phyloP scores from a whole-genome alignment of 2,888 invertebrate species.

The Pammene fasciana region DNA sequence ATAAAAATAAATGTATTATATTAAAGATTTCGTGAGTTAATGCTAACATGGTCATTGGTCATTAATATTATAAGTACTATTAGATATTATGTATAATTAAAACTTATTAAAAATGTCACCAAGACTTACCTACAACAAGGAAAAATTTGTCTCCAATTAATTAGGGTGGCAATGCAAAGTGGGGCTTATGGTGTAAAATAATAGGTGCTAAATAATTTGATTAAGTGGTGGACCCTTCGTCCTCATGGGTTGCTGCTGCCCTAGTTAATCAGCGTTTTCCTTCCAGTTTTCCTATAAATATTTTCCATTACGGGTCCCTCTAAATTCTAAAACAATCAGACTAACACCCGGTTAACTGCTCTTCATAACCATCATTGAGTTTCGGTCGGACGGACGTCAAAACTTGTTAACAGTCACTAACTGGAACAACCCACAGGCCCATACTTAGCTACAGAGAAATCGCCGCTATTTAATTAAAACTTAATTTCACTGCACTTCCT shows the following conservation, averaged over 20 bases:
- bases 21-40: no score
- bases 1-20: no score
- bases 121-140: background rate
- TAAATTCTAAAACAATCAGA: conserved; percentile 16
- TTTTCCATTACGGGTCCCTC: background rate
- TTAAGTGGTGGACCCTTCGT: conserved; percentile 3
- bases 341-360: conserved; percentile 24
- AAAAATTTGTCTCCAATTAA: background rate
- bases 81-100: no score
- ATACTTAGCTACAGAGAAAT: background rate
- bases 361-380: conserved; percentile 14
- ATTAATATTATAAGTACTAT: no score
- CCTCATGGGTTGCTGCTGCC: conserved; percentile 4
- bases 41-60: no score
- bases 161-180: conserved; percentile 1
- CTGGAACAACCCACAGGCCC: background rate
- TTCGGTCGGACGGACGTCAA: conserved; percentile 5
- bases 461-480: background rate
- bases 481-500: conserved; percentile 8
- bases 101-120: background rate
- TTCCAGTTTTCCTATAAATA: conserved; percentile 6
- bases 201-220: conserved; percentile 17
- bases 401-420: conserved; percentile 21
- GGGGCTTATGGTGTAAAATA: background rate
- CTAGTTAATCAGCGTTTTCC: conserved; percentile 13